Evolutionary conservation across 2,797 vertebrate genomes (phyloP), one percentile per base, ranked within the genome.

Genomic region (Pelobates cultripes): DNA sequence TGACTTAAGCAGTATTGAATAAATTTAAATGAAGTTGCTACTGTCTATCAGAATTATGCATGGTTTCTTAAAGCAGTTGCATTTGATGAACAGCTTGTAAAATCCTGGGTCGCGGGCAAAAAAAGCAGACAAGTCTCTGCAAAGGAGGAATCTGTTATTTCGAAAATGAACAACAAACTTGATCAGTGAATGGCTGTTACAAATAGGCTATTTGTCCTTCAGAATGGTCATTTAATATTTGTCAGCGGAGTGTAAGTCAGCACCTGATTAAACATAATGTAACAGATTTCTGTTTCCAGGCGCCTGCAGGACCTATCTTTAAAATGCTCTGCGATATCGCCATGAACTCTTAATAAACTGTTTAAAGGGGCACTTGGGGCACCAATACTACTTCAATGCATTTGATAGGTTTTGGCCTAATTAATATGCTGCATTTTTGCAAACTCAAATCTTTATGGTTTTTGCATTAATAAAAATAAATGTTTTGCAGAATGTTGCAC

Each of bases 1-100:
- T 3, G 78, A 61, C 79, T 86, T 84, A 85, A 84, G 77, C 45
- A 83, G 82, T 75, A 80, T 71, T 61, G 75, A 85, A 78, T 78
- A 85, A 78, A 89, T 85, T 73, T 63, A 81, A 85, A 84, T 83
- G 40, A 70, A 86, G 85, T 85, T 86, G 68, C 70, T 0, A 2
- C 84, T 86, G 84, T 80, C 85, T 7, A 2, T 81, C 86, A 77
- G 70, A 0, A 41, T 85, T 83, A 81, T 0, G 0, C 69, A 43
- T 69, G 0, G 64, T 51, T 78, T 63, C 77, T 81, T 61, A 78
- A 85, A 77, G 66, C 0, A 3, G 72, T 75, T 79, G 73, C 80
- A 69, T 82, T 0, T 9, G 73, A 72, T 0, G 72, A 74, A 78
- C 7, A 74, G 85, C 42, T 53, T 5, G 15, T 15, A 42, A 64